Conservation (phyloP, 2,888 invertebrate genomes). For the Ptychoptera albimana region DNA sequence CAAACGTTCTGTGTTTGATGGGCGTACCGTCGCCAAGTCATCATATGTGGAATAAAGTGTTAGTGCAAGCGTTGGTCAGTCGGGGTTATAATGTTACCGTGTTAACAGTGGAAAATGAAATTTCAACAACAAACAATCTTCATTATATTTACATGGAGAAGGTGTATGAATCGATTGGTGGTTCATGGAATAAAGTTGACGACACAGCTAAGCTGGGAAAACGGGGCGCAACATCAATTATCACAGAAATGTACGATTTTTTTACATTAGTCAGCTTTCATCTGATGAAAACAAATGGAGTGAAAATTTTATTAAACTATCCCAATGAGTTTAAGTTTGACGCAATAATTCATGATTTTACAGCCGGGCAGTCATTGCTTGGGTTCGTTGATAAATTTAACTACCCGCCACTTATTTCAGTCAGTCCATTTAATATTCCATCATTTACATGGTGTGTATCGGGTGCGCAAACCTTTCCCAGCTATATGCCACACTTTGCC, state of each 20-base stretch:
- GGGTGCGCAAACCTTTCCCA: constrained; percentile 3
- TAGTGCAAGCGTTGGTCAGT: constrained; percentile 6
- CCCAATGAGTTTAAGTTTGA: constrained; percentile 2
- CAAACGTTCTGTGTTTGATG: constrained; percentile 9
- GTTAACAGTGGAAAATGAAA: constrained; percentile 7
- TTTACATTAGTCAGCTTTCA: constrained; percentile 4
- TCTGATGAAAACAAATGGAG: constrained; percentile 3
- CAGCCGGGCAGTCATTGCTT: not conserved
- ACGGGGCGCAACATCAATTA: not conserved
- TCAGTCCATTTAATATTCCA: constrained; percentile 4
- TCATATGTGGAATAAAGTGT: constrained; percentile 7
- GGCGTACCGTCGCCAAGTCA: constrained; percentile 7
- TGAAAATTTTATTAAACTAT: constrained; percentile 2
- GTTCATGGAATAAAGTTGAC: constrained; percentile 1
- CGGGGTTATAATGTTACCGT: constrained; percentile 8
- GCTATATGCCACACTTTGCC: constrained; percentile 5
- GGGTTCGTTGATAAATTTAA: constrained; percentile 3
- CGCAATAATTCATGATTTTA: constrained; percentile 2
- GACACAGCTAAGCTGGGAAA: constrained; percentile 3
- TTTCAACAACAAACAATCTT: constrained; percentile 5
- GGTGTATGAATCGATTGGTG: constrained; percentile 7
- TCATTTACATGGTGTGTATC: constrained; percentile 1
- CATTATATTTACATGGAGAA: constrained; percentile 8
- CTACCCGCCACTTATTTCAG: constrained; percentile 4
- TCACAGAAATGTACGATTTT: constrained; percentile 6